Evolutionary conservation across 2,113 vertebrate genomes (phyloP).

Genomic region (Elachura formosa): DNA sequence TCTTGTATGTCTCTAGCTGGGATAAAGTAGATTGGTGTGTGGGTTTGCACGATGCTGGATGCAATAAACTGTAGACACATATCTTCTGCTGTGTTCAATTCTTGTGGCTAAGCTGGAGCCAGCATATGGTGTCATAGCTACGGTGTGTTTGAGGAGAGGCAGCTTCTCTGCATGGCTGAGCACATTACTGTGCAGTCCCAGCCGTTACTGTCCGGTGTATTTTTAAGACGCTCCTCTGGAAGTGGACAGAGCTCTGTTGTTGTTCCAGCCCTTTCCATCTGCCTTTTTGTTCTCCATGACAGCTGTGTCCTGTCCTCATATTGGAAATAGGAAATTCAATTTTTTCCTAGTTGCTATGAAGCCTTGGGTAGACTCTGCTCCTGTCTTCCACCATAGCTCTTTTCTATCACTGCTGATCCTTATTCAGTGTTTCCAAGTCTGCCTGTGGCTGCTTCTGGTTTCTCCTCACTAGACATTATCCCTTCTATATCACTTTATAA

Average conservation of each 20-base stretch:
- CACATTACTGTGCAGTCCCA: not conserved
- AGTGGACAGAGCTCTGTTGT: not conserved
- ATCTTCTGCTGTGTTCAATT: not conserved
- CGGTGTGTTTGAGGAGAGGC: not conserved
- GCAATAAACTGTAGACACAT: not conserved
- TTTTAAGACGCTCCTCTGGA: not conserved
- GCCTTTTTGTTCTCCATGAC: not conserved
- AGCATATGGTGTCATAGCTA: not conserved
- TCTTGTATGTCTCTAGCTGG: not conserved
- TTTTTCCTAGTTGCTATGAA: not conserved
- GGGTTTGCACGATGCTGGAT: not conserved
- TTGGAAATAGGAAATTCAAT: not conserved
- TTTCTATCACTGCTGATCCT: not conserved
- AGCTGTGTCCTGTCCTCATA: not conserved
- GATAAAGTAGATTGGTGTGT: not conserved
- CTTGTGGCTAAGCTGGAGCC: not conserved
- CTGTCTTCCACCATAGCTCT: not conserved
- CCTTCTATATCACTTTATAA: rapidly evolving
- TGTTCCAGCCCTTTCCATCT: not conserved
- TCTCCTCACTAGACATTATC: not conserved
- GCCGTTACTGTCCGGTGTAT: not conserved
- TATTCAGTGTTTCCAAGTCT: not conserved
- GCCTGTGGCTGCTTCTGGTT: not conserved
- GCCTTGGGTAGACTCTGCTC: not conserved
- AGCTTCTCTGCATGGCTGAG: not conserved